Percentiles rank a stretch among this genome's conserved stretches.
These are phyloP conservation scores for Pteronura brasiliensis DNA, from an alignment of 2,113 vertebrate species.

Conservation along the genomic window DNA sequence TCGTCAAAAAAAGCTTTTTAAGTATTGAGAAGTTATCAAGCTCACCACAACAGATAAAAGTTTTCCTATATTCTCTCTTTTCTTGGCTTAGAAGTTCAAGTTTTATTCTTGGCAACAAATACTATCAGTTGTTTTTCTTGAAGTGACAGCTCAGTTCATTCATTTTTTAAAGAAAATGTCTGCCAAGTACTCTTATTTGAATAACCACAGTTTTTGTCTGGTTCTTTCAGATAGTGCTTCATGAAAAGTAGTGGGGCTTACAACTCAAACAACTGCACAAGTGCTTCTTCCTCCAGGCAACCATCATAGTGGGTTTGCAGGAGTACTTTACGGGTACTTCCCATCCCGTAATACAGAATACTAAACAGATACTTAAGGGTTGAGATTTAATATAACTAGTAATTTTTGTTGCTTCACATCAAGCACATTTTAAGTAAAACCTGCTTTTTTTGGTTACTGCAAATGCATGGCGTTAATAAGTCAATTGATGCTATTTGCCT, in stretches of 20 bases:
- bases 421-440: background rate
- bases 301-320: background rate
- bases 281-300: background rate
- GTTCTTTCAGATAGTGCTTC: background rate
- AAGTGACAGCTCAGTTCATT: background rate
- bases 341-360: background rate
- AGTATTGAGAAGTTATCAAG: background rate
- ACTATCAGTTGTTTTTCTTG: background rate
- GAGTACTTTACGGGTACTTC: background rate
- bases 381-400: background rate
- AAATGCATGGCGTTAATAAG: background rate
- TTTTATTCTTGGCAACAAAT: slow-evolving; percentile 23
- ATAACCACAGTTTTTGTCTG: background rate
- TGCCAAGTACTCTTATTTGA: background rate
- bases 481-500: background rate
- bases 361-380: background rate
- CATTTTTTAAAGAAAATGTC: slow-evolving; percentile 7
- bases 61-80: background rate
- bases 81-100: background rate
- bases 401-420: background rate
- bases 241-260: background rate
- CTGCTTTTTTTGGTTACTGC: background rate
- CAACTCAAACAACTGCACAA: background rate
- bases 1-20: background rate
- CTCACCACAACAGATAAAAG: background rate